Percentiles rank a stretch among this genome's conserved stretches.
These are phyloP conservation scores for Netelia inedita DNA, from an alignment of 2,888 invertebrate genomes.

Conservation along the genomic window DNA sequence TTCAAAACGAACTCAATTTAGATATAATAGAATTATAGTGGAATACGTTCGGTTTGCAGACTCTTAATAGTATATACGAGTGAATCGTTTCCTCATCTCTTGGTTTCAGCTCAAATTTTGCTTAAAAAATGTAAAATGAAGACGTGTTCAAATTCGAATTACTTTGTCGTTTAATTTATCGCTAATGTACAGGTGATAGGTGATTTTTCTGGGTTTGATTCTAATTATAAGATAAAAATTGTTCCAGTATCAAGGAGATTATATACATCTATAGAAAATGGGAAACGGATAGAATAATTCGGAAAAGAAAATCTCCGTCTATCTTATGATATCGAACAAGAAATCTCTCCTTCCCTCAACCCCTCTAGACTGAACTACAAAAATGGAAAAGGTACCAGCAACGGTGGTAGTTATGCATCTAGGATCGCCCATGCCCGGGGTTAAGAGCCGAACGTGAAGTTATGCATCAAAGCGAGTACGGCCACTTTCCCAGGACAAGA, in stretches of 20 bases:
- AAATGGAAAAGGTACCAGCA: constrained; percentile 49
- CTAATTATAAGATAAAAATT: constrained; percentile 11
- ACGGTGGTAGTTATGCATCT: constrained; percentile 50
- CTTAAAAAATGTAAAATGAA: too few relatives aligned
- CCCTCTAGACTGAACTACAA: constrained; percentile 35
- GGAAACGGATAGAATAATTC: constrained; percentile 21
- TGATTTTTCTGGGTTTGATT: not conserved
- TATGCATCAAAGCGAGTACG: constrained; percentile 72
- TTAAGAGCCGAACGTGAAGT: constrained; percentile 78
- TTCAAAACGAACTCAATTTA: too few relatives aligned
- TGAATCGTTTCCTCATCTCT: too few relatives aligned
- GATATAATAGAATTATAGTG: too few relatives aligned
- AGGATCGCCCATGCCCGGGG: constrained; percentile 33
- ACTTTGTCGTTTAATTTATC: too few relatives aligned
- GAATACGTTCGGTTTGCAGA: too few relatives aligned
- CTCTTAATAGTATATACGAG: too few relatives aligned
- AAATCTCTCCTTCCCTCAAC: constrained; percentile 38
- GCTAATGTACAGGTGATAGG: not conserved
- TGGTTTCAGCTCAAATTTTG: too few relatives aligned
- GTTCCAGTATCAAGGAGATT: not conserved
- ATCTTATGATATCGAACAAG: constrained; percentile 41
- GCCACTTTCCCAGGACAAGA: constrained; percentile 74
- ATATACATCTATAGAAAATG: constrained; percentile 20
- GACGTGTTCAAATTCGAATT: too few relatives aligned
- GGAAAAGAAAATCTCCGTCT: constrained; percentile 33